Percentiles rank a stretch among this genome's conserved stretches.
These are phyloP conservation scores for Dicrurus megarhynchus DNA, from an alignment of 2,113 vertebrate species.

Conservation along the genomic window DNA sequence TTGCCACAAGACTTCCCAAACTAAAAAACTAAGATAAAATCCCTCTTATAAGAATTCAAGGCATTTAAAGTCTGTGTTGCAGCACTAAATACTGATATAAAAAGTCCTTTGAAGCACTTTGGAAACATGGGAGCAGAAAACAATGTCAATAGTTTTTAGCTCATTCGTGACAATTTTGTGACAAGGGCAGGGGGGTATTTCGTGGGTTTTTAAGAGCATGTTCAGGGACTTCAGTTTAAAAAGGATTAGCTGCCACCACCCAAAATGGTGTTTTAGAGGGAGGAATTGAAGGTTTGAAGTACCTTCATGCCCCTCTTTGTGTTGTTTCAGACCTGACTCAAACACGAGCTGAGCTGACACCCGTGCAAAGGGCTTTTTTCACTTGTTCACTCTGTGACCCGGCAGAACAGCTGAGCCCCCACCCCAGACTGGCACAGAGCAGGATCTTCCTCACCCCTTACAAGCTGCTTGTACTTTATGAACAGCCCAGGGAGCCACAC, in stretches of 20 bases:
- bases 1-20: neutral
- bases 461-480: neutral
- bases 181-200: neutral
- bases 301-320: neutral
- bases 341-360: neutral
- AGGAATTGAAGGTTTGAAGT: neutral
- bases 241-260: neutral
- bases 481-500: neutral
- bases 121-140: neutral
- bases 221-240: neutral
- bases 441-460: neutral
- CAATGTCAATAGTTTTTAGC: neutral
- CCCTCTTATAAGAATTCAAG: neutral
- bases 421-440: neutral
- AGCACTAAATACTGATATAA: neutral
- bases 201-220: neutral
- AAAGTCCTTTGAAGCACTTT: neutral
- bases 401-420: rapidly evolving
- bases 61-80: neutral
- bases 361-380: neutral
- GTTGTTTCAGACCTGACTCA: neutral
- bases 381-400: neutral
- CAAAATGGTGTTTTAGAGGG: neutral
- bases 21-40: neutral
- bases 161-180: neutral